phyloP scores from a whole-genome alignment of 2,888 invertebrate species.

The Spodoptera littoralis region DNA sequence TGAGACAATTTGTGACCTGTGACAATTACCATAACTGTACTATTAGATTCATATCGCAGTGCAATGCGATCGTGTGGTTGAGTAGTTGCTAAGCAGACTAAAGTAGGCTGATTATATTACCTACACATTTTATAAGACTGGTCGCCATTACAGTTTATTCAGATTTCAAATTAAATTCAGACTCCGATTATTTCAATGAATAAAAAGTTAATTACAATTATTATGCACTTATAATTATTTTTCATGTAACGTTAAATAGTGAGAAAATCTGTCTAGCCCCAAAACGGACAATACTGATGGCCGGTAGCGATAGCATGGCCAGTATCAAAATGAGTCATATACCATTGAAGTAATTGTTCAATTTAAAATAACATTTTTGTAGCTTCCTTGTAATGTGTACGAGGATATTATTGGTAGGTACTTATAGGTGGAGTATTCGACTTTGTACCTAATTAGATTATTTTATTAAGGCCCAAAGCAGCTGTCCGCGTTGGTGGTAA shows the following conservation, averaged over 20 bases:
- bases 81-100: constrained; percentile 13
- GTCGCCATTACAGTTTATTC: constrained; percentile 6
- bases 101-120: constrained; percentile 16
- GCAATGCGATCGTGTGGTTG: constrained; percentile 13
- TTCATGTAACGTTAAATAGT: constrained; percentile 6
- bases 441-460: constrained; percentile 37
- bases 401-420: constrained; percentile 16
- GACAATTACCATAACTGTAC: constrained; percentile 1
- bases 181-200: constrained; percentile 15
- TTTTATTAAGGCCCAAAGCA: constrained; percentile 35
- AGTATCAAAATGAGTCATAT: constrained; percentile 35
- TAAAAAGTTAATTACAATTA: constrained; percentile 1
- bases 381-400: constrained; percentile 14
- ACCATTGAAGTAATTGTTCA: constrained; percentile 39
- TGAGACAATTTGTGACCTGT: neutral
- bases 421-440: constrained; percentile 14
- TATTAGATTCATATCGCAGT: constrained; percentile 9
- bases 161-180: constrained; percentile 4
- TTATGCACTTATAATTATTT: constrained; percentile 15
- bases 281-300: constrained; percentile 24
- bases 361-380: constrained; percentile 32
- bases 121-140: constrained; percentile 25
- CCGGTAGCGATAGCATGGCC: constrained; percentile 14
- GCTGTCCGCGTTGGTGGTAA: constrained; percentile 17
- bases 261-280: constrained; percentile 25